phyloP scores from a whole-genome alignment of 2,113 vertebrate genomes.

The Laticauda colubrina region DNA sequence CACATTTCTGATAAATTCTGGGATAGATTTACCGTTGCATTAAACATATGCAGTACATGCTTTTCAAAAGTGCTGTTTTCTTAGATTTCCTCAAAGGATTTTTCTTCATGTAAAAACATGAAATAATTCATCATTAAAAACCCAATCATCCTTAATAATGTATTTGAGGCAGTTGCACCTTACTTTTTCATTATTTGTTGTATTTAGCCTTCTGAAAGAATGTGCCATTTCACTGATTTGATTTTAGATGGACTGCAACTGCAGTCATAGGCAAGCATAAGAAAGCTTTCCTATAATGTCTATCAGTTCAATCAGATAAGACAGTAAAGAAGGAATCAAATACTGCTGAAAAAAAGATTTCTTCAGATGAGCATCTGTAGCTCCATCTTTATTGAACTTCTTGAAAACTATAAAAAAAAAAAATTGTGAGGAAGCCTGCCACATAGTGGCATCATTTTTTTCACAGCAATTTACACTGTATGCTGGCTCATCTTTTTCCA shows the following conservation, averaged over 20 bases:
- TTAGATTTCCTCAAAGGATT: neutral
- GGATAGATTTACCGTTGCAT: neutral
- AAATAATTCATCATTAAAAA: neutral
- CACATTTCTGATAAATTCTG: neutral
- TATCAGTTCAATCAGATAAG: slow-evolving; percentile 61
- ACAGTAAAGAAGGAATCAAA: slow-evolving; percentile 56
- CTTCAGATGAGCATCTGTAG: slow-evolving; percentile 58
- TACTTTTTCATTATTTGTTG: slow-evolving; percentile 15
- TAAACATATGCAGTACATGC: neutral
- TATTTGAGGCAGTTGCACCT: slow-evolving; percentile 23
- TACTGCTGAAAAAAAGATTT: slow-evolving; percentile 58
- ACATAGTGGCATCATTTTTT: slow-evolving; percentile 52
- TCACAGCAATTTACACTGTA: neutral
- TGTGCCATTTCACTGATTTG: slow-evolving; percentile 37
- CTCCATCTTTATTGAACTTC: slow-evolving; percentile 28
- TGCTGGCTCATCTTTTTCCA: neutral
- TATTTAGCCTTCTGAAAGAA: slow-evolving; percentile 35
- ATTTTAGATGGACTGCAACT: neutral
- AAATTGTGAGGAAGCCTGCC: slow-evolving; percentile 64
- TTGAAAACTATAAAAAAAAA: slow-evolving; percentile 11
- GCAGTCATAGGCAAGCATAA: slow-evolving; percentile 38
- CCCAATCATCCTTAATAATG: neutral
- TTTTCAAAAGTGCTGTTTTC: neutral
- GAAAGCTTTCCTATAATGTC: slow-evolving; percentile 56
- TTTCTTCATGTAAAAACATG: neutral